A percentile compares a stretch with the other conserved stretches of the same genome.
Evolutionary conservation across 2,113 vertebrate genomes (phyloP).

Genomic region (Ellobius talpinus): DNA sequence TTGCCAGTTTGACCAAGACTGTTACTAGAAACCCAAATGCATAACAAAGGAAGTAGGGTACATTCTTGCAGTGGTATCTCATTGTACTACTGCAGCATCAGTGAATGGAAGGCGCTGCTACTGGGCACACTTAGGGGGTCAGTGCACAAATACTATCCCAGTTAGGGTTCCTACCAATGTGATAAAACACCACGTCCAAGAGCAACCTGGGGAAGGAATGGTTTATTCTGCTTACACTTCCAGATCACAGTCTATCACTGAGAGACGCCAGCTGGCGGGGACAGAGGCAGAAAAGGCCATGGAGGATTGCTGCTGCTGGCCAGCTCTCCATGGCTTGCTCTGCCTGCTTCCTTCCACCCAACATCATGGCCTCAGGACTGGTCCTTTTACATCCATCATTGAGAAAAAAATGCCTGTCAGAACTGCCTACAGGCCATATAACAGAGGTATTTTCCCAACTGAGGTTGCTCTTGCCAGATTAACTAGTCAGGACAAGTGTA

Average conservation of each 20-base stretch:
- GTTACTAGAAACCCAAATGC: conserved; percentile 15
- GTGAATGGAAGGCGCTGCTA: background rate
- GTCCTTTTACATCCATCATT: background rate
- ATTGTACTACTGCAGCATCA: background rate
- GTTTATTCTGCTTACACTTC: background rate
- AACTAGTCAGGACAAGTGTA: background rate
- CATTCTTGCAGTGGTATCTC: conserved; percentile 21
- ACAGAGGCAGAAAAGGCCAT: background rate
- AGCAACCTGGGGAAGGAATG: background rate
- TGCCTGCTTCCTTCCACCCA: background rate
- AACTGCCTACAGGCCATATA: background rate
- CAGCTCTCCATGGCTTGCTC: background rate
- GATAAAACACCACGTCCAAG: background rate
- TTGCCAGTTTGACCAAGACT: conserved; percentile 10
- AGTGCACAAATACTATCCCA: background rate
- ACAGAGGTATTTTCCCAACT: background rate
- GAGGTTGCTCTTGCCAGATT: background rate
- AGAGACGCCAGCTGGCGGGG: background rate
- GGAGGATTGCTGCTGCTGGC: background rate
- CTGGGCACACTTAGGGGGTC: background rate
- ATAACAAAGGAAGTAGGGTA: background rate
- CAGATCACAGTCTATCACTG: background rate
- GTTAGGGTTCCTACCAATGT: background rate
- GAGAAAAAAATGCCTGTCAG: too few species aligned
- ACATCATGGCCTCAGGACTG: background rate